phyloP scores from a whole-genome alignment of 2,797 vertebrate species.

The Diglossa cyanea region DNA sequence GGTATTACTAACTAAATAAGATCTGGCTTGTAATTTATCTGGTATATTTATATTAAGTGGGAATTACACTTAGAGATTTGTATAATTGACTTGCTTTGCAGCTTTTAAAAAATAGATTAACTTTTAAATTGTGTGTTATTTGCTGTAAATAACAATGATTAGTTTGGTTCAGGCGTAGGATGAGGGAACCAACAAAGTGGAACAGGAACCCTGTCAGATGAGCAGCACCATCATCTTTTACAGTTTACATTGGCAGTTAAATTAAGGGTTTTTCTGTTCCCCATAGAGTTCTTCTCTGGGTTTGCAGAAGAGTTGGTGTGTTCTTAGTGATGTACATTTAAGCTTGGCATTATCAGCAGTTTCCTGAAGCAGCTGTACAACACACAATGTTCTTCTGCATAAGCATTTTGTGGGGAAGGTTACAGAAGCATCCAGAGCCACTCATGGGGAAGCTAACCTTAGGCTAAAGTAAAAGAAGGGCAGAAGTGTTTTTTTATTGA shows the following conservation, averaged over 20 bases:
- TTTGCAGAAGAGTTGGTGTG: constrained; percentile 6
- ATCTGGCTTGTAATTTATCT: constrained; percentile 55
- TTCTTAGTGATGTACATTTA: constrained; percentile 23
- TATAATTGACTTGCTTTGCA: constrained; percentile 57
- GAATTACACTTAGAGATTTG: constrained; percentile 38
- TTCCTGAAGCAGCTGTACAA: constrained; percentile 46
- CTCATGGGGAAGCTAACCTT: constrained; percentile 56
- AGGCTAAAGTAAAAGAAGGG: constrained; percentile 45
- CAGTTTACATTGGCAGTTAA: background rate
- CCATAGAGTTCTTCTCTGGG: background rate
- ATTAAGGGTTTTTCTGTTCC: background rate
- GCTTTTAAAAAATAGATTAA: constrained; percentile 63
- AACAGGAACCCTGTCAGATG: background rate
- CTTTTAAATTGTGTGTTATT: constrained; percentile 68
- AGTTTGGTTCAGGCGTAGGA: constrained; percentile 36
- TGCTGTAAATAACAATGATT: constrained; percentile 71
- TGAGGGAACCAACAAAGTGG: constrained; percentile 6
- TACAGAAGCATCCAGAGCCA: constrained; percentile 32
- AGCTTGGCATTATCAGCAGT: constrained; percentile 51
- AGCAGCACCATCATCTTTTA: constrained; percentile 22
- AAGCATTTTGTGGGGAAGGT: constrained; percentile 55
- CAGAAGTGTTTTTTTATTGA: constrained; percentile 31
- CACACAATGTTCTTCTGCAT: constrained; percentile 36
- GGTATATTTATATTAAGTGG: constrained; percentile 54
- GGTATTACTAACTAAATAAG: constrained; percentile 45